Evolutionary conservation across 2,113 vertebrate species (phyloP).

Genomic region (Dendrocopos noguchii): DNA sequence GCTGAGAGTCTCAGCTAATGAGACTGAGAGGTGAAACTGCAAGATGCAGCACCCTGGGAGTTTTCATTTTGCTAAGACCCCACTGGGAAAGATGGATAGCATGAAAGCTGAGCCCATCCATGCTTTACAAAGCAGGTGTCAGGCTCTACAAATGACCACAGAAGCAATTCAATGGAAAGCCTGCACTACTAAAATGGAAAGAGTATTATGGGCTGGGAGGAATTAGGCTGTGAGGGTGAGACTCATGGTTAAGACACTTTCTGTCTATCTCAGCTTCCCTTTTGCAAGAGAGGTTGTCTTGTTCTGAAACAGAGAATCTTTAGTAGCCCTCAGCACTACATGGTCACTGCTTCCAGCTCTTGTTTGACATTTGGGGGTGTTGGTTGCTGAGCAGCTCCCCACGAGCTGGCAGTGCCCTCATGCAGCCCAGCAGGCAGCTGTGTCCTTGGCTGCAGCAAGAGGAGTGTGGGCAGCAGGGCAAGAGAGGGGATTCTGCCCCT

Average conservation of each 20-base stretch:
- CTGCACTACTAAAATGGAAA: conserved; percentile 64
- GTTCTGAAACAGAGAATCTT: conserved; percentile 18
- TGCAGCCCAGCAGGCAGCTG: too few species aligned
- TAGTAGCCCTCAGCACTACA: not conserved
- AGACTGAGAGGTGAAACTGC: conserved; percentile 68
- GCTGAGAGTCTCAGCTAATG: conserved; percentile 41
- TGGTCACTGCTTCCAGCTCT: not conserved
- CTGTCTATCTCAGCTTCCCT: conserved; percentile 69
- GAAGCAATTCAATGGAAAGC: conserved; percentile 55
- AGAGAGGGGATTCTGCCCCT: too few species aligned
- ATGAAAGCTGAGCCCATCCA: conserved; percentile 16
- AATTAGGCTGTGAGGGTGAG: conserved; percentile 28
- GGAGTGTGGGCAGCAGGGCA: too few species aligned
- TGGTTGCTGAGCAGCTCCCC: too few species aligned
- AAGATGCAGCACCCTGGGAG: not conserved
- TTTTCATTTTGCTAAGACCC: conserved; percentile 24
- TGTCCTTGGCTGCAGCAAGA: too few species aligned
- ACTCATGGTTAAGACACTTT: conserved; percentile 43
- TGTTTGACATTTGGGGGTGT: not conserved
- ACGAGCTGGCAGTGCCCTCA: too few species aligned
- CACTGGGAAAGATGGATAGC: conserved; percentile 33
- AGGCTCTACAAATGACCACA: conserved; percentile 37
- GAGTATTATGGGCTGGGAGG: conserved; percentile 45
- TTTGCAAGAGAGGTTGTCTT: conserved; percentile 2
- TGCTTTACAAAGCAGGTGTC: conserved; percentile 56